Evolutionary conservation across 1,140 invertebrate species (phyloP).

Genomic region (Radopholus similis): DNA sequence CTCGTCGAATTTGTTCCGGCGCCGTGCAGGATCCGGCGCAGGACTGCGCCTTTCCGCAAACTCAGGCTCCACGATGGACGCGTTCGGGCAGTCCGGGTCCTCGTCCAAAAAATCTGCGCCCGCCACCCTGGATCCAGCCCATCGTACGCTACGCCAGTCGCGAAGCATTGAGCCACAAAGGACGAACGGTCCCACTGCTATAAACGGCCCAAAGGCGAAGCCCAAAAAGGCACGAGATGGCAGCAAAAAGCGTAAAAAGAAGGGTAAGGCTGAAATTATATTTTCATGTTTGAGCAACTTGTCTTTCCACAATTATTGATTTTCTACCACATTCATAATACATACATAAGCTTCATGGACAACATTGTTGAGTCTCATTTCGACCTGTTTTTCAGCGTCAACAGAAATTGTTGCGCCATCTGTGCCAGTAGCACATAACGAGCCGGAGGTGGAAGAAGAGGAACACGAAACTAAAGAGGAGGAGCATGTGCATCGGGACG

Average conservation of each 20-base stretch:
- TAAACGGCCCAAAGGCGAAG: not conserved
- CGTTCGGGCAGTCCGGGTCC: conserved; percentile 2
- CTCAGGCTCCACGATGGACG: not conserved
- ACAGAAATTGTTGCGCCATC: not conserved
- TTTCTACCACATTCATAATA: no score
- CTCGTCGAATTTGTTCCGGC: not conserved
- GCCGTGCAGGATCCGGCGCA: not conserved
- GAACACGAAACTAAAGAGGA: not conserved
- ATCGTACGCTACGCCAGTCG: not conserved
- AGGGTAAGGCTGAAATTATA: not conserved
- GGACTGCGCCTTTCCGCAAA: conserved; percentile 1
- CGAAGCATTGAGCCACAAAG: not conserved
- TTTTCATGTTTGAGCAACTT: not conserved
- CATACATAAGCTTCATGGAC: not conserved
- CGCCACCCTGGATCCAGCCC: not conserved
- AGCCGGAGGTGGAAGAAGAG: not conserved
- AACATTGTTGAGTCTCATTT: not conserved
- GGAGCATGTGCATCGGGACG: not conserved
- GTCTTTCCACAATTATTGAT: no score
- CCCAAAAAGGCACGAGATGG: not conserved
- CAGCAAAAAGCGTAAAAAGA: conserved; percentile 1
- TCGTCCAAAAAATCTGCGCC: conserved; percentile 1
- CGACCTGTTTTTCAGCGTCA: not conserved
- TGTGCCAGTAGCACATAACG: not conserved
- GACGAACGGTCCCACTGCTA: not conserved